phyloP scores from a whole-genome alignment of 2,888 invertebrate genomes.

The Morinoia aosen region DNA sequence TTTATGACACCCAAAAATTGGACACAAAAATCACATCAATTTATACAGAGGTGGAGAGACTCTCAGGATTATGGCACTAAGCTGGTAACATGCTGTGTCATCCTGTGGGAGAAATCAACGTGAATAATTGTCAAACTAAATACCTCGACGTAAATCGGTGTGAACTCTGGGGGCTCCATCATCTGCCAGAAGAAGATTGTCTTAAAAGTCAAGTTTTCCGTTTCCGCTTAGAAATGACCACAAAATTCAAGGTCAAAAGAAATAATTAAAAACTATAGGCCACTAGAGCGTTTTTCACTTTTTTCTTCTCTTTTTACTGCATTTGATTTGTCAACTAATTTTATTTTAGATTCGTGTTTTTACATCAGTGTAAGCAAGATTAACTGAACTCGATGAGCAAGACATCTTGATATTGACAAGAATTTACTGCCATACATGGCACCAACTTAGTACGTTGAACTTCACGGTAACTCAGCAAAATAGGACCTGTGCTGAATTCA shows the following conservation, averaged over 20 bases:
- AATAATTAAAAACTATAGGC: not conserved
- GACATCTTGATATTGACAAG: not conserved
- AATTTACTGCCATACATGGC: not conserved
- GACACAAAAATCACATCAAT: not conserved
- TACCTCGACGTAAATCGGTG: slow-evolving; percentile 29
- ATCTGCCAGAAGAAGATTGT: not conserved
- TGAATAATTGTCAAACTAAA: not conserved
- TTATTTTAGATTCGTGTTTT: not conserved
- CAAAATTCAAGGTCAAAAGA: not conserved
- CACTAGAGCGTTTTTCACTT: not conserved
- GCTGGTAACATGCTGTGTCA: slow-evolving; percentile 20
- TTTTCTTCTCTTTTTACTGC: not conserved
- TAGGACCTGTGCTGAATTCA: not conserved
- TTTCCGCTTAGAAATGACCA: not conserved
- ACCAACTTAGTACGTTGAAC: not conserved
- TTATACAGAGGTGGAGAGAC: not conserved
- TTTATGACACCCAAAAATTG: not conserved
- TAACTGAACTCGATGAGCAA: not conserved
- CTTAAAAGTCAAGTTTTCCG: not conserved
- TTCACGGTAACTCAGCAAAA: not conserved
- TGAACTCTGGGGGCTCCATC: slow-evolving; percentile 32
- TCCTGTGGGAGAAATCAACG: not conserved
- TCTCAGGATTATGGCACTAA: not conserved
- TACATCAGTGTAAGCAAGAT: not conserved
- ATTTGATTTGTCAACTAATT: not conserved